Evolutionary conservation across 2,888 invertebrate species (phyloP).

Genomic region (Nemotelus nigrinus): DNA sequence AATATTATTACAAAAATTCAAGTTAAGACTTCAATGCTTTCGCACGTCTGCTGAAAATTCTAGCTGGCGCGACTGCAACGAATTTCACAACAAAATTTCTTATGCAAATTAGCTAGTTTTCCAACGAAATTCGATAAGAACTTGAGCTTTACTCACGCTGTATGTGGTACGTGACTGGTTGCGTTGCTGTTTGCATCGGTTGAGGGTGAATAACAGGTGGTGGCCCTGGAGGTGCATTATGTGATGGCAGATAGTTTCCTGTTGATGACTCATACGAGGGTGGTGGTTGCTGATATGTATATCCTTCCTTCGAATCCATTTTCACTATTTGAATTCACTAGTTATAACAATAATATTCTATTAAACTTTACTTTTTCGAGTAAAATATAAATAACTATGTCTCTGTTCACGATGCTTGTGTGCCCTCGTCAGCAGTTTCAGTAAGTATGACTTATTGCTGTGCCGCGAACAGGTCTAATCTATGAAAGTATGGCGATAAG

Average conservation of each 20-base stretch:
- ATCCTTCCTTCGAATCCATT: conserved; percentile 41
- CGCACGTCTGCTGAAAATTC: too few species aligned
- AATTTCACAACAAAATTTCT: too few species aligned
- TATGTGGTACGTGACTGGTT: conserved; percentile 11
- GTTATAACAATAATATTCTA: not conserved
- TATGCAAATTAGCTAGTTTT: too few species aligned
- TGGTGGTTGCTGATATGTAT: conserved; percentile 41
- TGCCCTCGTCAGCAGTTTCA: not conserved
- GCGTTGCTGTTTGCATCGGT: not conserved
- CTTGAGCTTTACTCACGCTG: conserved; percentile 8
- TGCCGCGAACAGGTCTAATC: not conserved
- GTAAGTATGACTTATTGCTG: not conserved
- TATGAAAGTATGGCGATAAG: not conserved
- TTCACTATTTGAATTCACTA: not conserved
- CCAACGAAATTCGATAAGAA: too few species aligned
- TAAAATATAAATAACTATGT: not conserved
- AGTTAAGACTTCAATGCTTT: too few species aligned
- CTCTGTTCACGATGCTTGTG: not conserved
- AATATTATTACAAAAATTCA: too few species aligned
- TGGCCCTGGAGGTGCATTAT: conserved; percentile 52
- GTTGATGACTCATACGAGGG: conserved; percentile 51
- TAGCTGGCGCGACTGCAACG: too few species aligned
- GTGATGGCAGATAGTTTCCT: conserved; percentile 55
- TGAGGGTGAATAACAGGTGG: conserved; percentile 47
- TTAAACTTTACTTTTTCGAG: not conserved